Conservation (phyloP, 64 coral and sea anemone species). For the Hydrozoanthus tunicans region DNA sequence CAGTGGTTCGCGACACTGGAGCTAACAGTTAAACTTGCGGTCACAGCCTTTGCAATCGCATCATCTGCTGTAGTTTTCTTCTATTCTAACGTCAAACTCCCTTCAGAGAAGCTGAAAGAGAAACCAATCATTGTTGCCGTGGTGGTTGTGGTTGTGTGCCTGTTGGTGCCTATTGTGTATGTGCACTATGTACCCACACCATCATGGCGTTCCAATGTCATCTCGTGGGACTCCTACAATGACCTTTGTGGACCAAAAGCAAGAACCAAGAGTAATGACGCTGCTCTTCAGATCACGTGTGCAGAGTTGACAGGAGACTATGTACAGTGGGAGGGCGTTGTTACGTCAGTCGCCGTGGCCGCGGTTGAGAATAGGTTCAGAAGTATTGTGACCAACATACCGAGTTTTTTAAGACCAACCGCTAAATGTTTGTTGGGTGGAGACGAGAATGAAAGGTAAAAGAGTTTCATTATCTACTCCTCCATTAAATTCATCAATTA, state of each 20-base stretch:
- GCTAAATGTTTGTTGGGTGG: conserved; percentile 73
- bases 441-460: conserved; percentile 65
- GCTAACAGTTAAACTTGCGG: conserved; percentile 66
- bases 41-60: conserved; percentile 64
- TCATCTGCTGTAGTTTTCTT: conserved; percentile 62
- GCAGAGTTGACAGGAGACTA: conserved; percentile 56
- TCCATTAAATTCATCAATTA: too few species aligned
- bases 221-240: conserved; percentile 63
- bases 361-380: conserved; percentile 75
- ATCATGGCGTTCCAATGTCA: neutral
- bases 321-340: conserved; percentile 72
- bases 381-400: conserved; percentile 64
- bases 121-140: conserved; percentile 59
- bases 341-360: conserved; percentile 65
- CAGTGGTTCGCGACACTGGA: conserved; percentile 82
- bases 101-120: conserved; percentile 51
- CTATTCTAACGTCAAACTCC: conserved; percentile 72
- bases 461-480: neutral
- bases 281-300: conserved; percentile 64
- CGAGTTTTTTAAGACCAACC: conserved; percentile 65
- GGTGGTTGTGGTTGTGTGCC: conserved; percentile 57
- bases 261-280: conserved; percentile 33
- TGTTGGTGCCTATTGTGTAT: conserved; percentile 76
- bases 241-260: conserved; percentile 41
- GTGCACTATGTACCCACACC: conserved; percentile 67